Conservation (phyloP, 2,797 vertebrate genomes). For the Petrocephalus schoutedeni region DNA sequence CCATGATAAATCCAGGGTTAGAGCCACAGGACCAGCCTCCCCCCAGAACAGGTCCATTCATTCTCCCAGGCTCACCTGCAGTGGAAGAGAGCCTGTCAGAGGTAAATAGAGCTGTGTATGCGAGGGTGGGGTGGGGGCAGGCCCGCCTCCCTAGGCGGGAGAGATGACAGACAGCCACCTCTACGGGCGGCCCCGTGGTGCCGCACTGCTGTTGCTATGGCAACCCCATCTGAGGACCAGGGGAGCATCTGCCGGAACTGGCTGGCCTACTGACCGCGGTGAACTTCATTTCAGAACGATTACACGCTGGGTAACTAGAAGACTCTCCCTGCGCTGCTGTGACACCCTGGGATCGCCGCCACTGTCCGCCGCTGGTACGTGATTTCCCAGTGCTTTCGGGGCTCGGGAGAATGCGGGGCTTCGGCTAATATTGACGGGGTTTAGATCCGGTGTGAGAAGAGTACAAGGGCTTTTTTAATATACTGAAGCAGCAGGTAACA, state of each 20-base stretch:
- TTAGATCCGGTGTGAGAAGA: neutral
- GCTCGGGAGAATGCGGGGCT: neutral
- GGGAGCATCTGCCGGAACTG: slow-evolving; percentile 13
- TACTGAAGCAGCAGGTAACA: neutral
- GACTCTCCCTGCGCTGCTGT: neutral
- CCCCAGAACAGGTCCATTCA: neutral
- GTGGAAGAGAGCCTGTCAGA: neutral
- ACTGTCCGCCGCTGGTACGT: neutral
- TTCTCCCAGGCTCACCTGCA: neutral
- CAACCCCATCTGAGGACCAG: neutral
- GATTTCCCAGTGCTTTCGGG: neutral
- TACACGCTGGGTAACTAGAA: neutral
- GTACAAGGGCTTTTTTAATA: neutral
- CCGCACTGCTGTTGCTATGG: neutral
- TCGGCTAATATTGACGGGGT: neutral
- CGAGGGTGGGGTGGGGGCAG: neutral
- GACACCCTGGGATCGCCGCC: neutral
- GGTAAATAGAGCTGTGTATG: neutral
- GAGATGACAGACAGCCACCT: neutral
- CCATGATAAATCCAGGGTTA: neutral
- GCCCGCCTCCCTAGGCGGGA: neutral
- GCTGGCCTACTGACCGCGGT: neutral
- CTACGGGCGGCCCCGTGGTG: neutral
- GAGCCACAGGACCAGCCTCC: no score
- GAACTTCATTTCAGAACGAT: slow-evolving; percentile 8